Evolutionary conservation across 2,113 vertebrate species (phyloP).

Genomic region (Calypte anna): DNA sequence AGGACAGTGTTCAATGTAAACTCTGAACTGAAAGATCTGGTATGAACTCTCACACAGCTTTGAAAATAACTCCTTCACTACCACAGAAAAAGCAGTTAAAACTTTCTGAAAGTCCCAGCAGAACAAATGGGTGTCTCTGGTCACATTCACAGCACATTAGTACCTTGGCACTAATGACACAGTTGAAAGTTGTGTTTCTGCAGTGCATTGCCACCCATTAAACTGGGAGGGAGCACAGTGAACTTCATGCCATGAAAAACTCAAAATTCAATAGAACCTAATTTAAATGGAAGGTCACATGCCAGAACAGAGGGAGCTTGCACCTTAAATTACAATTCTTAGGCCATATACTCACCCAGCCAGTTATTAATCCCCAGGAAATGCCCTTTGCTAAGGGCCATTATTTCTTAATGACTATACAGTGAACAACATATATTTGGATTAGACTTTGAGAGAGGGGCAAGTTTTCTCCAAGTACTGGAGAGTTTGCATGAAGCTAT

Average conservation of each 20-base stretch:
- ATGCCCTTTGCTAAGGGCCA: background rate
- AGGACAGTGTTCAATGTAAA: background rate
- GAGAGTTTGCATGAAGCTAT: background rate
- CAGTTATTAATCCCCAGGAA: slow-evolving; percentile 29
- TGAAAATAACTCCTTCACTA: background rate
- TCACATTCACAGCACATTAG: background rate
- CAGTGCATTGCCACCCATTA: background rate
- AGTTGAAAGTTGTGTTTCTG: background rate
- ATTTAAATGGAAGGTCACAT: slow-evolving; percentile 31
- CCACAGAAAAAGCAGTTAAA: background rate
- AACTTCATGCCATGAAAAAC: background rate
- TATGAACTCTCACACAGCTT: background rate
- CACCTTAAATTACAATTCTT: slow-evolving; percentile 59
- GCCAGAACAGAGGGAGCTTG: slow-evolving; percentile 18
- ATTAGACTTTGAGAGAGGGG: background rate
- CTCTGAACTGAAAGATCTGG: background rate
- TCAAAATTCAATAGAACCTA: slow-evolving; percentile 10
- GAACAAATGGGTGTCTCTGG: background rate
- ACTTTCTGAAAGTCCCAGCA: background rate
- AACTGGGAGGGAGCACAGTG: background rate
- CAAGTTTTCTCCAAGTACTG: background rate
- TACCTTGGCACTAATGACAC: background rate
- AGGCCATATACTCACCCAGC: background rate
- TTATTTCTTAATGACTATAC: slow-evolving; percentile 47
- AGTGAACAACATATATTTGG: background rate